These are phyloP conservation scores for Ianthella basta DNA, from an alignment of 37 sponge, comb jelly and placozoan genomes.

Conservation along the genomic window DNA sequence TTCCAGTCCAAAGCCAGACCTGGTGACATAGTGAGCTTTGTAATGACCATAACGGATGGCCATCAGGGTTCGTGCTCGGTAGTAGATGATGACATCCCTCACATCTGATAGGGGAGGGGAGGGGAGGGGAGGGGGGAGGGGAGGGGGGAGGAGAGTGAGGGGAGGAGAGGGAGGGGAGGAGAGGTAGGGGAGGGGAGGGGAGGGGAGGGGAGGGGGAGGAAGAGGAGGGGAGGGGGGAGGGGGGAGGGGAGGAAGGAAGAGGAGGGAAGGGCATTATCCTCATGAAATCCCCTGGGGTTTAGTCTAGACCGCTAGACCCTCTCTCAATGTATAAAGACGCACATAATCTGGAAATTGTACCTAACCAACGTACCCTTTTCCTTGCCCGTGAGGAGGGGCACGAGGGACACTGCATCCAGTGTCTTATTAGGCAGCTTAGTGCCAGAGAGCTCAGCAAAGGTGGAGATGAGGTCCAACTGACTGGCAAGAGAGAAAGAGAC, in stretches of 20 bases:
- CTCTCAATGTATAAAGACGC: too few species aligned
- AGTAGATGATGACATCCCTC: conserved; percentile 43
- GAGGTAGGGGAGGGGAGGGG: neutral
- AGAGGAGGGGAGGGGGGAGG: too few species aligned
- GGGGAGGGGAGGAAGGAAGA: too few species aligned
- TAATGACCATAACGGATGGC: conserved; percentile 41
- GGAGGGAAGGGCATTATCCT: too few species aligned
- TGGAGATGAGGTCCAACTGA: conserved; percentile 45
- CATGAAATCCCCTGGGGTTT: too few species aligned
- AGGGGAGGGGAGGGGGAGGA: too few species aligned
- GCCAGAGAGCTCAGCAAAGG: conserved; percentile 40
- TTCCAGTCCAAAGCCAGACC: conserved; percentile 31
- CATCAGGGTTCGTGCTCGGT: conserved; percentile 51
- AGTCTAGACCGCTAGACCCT: too few species aligned
- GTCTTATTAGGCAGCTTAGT: conserved; percentile 34
- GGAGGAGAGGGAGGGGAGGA: neutral
- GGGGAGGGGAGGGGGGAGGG: neutral
- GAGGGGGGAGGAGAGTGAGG: neutral
- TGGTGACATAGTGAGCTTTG: conserved; percentile 54
- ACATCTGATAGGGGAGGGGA: neutral
- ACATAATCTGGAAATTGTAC: too few species aligned
- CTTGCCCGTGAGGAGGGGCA: conserved; percentile 21
- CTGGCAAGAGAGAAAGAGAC: conserved; percentile 16
- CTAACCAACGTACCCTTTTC: conserved; percentile 2
- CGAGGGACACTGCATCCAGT: conserved; percentile 42